phyloP scores from a whole-genome alignment of 2,113 vertebrate species.

The Laticauda colubrina region DNA sequence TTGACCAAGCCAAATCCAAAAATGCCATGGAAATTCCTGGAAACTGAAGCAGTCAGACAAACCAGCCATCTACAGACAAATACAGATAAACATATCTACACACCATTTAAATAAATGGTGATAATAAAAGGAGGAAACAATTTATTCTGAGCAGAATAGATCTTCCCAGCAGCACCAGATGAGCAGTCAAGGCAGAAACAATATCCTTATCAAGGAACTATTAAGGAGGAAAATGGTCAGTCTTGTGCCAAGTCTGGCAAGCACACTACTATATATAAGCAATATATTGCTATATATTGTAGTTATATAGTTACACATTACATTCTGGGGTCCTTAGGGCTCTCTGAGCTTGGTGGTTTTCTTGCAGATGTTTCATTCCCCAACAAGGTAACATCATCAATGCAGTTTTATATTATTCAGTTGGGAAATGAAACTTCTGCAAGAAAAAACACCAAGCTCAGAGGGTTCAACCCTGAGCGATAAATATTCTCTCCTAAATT shows the following conservation, averaged over 20 bases:
- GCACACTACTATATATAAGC: background rate
- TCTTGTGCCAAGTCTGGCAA: background rate
- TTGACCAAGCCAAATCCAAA: background rate
- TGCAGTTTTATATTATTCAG: background rate
- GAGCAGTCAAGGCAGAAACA: background rate
- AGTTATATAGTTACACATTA: background rate
- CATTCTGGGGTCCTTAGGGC: background rate
- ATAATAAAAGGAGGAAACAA: background rate
- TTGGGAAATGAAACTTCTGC: background rate
- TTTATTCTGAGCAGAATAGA: background rate
- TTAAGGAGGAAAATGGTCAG: background rate
- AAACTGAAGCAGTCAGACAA: background rate
- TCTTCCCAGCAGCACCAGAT: background rate
- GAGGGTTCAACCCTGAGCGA: too few relatives aligned
- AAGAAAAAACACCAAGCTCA: too few relatives aligned
- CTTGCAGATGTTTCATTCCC: background rate
- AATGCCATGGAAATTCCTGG: background rate
- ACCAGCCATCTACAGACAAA: background rate
- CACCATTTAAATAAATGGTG: background rate
- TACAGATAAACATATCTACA: background rate
- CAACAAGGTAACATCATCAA: background rate
- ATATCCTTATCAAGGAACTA: background rate
- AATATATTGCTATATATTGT: background rate
- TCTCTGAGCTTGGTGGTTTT: background rate
- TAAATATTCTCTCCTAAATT: background rate